Conservation (phyloP, 2,888 invertebrate genomes). For the Gandaritis pyraliata region DNA sequence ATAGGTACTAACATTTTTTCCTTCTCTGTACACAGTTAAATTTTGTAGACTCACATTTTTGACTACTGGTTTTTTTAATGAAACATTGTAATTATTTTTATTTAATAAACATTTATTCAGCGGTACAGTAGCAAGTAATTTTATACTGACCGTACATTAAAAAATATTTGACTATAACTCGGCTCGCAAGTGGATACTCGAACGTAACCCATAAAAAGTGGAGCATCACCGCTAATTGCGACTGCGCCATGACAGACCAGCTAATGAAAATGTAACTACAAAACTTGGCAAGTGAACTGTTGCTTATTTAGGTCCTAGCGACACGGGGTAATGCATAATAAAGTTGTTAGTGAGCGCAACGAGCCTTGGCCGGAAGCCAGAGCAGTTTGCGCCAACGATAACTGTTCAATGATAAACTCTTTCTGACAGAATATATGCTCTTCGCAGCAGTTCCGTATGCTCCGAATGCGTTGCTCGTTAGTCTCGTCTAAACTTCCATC, state of each 20-base stretch:
- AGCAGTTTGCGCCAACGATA: slow-evolving; percentile 54
- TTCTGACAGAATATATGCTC: slow-evolving; percentile 33
- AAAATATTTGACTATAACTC: not conserved
- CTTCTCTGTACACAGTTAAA: slow-evolving; percentile 6
- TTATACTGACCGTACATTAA: no score
- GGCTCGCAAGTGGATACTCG: slow-evolving; percentile 11
- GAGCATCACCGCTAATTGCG: slow-evolving; percentile 50
- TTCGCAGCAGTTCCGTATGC: slow-evolving; percentile 15
- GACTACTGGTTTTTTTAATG: not conserved
- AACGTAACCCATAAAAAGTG: slow-evolving; percentile 30
- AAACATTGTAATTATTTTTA: no score
- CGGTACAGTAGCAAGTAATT: no score
- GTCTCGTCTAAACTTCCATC: not conserved
- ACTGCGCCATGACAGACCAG: slow-evolving; percentile 56
- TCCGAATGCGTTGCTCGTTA: slow-evolving; percentile 10
- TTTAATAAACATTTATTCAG: no score
- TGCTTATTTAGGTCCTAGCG: slow-evolving; percentile 75
- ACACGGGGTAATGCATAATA: slow-evolving; percentile 77
- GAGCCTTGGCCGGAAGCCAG: slow-evolving; percentile 64
- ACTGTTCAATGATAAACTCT: slow-evolving; percentile 60
- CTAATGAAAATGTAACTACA: slow-evolving; percentile 78
- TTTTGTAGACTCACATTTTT: not conserved
- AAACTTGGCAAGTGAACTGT: slow-evolving; percentile 77
- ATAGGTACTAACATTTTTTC: not conserved
- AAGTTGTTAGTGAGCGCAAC: slow-evolving; percentile 70